Evolutionary conservation across 2,888 invertebrate genomes (phyloP).

Genomic region (Pristionchus maxplancki): DNA sequence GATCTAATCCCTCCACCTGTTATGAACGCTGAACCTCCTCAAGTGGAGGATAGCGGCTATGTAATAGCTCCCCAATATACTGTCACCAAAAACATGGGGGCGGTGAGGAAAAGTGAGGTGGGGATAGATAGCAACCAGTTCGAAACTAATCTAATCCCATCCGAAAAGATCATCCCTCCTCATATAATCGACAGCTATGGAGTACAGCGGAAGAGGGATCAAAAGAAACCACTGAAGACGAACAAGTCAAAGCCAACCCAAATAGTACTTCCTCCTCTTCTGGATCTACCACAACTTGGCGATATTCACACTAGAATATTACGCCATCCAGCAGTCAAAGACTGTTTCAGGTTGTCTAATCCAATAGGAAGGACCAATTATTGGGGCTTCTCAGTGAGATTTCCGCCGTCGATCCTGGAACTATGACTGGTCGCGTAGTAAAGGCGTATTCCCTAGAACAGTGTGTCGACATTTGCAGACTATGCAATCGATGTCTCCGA

Average conservation of each 20-base stretch:
- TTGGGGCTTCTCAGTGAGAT: not conserved
- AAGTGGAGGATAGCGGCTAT: slow-evolving; percentile 14
- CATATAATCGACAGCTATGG: slow-evolving; percentile 24
- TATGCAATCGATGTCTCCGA: slow-evolving; percentile 63
- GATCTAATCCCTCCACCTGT: not conserved
- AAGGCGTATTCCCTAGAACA: slow-evolving; percentile 67
- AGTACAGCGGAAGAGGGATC: not conserved
- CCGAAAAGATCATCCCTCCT: not conserved
- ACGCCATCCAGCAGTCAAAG: slow-evolving; percentile 40
- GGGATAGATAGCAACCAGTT: no score
- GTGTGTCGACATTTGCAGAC: slow-evolving; percentile 68
- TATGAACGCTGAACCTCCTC: not conserved
- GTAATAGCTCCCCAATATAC: slow-evolving; percentile 21
- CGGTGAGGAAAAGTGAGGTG: not conserved
- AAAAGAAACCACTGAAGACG: slow-evolving; percentile 8
- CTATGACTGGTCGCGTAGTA: slow-evolving; percentile 56
- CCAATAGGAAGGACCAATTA: not conserved
- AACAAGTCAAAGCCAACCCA: not conserved
- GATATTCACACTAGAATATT: slow-evolving; percentile 16
- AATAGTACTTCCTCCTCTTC: not conserved
- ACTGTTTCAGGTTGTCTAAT: slow-evolving; percentile 36
- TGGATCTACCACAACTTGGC: not conserved
- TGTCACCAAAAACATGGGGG: slow-evolving; percentile 19
- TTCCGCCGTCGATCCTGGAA: not conserved
- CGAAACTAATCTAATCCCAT: no score